Evolutionary conservation across 2,797 vertebrate genomes (phyloP).

Genomic region (Petrocephalus sullivani): DNA sequence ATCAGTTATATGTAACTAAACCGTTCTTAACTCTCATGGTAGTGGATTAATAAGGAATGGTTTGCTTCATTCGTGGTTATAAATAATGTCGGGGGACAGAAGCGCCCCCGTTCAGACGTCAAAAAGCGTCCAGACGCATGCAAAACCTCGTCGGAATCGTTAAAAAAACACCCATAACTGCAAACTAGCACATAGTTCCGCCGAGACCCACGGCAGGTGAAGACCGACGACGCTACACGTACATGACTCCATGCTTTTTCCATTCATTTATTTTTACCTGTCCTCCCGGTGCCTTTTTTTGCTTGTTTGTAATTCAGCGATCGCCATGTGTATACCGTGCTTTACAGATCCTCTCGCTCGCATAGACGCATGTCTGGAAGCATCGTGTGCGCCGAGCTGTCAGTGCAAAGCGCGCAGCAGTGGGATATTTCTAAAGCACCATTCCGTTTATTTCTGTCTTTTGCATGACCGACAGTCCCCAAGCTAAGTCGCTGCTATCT

Average conservation of each 20-base stretch:
- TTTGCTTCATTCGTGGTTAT: background rate
- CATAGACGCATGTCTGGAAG: background rate
- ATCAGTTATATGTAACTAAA: background rate
- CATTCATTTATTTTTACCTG: background rate
- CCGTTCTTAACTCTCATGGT: background rate
- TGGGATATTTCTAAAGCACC: background rate
- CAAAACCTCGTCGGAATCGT: background rate
- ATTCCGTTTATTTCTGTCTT: background rate
- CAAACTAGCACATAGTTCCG: background rate
- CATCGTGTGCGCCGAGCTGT: background rate
- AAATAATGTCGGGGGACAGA: background rate
- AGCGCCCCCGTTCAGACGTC: background rate
- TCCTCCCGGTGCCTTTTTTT: background rate
- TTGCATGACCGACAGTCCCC: background rate
- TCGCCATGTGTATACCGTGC: background rate
- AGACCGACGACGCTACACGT: background rate
- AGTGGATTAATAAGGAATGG: background rate
- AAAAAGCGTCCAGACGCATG: background rate
- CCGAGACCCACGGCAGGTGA: background rate
- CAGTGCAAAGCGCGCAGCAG: background rate
- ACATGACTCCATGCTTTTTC: background rate
- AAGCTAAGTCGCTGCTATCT: background rate
- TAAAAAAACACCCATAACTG: background rate
- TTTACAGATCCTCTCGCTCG: background rate
- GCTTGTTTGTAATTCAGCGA: background rate